Evolutionary conservation across 1,140 invertebrate genomes (phyloP), one percentile per base, ranked within the genome.

Genomic region (Dendrolimus punctatus): DNA sequence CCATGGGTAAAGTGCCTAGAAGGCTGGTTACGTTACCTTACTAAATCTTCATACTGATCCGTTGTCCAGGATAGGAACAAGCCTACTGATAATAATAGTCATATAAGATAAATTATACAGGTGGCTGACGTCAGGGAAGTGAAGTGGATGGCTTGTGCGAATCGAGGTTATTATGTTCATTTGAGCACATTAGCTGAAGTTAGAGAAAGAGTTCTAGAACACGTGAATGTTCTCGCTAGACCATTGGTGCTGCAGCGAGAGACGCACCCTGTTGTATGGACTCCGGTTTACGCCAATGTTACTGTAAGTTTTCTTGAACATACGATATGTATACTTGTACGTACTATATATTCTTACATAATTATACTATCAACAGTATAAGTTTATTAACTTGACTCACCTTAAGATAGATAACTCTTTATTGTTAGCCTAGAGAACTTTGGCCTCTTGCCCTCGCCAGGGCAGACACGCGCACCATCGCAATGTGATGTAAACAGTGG

Each of bases 121-220:
- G 92, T 93, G 23, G 90, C 91, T 6, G 93, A 95, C 80, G 91
- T 93, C 10, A 88, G 91, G 65, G 91, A 98, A 73, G 94, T 99
- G 60, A 94, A 95, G 73, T 98, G 95, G 95, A 99, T 99, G 94
- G 98, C 98, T 44, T 99, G 98, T 86, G 93, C 92, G 4, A 99
- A 99, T 88, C 78, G 90, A 91, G 97, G 97, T 5, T 98, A 95
- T 85, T 99, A 95, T 86, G 96, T 96, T 40, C 97, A 99, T 76
- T 92, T 99, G 41, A 95, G 95, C 50, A 96, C 95, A 37, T 86
- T 96, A 61, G 94, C 96, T 8, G 97, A 99, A 89, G 96, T 99
- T 7, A 91, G 96, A 43, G 97, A 99, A 85, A 93, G 98, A 88
- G 96, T 99, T 6, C 85, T 98, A 55, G 94, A 96, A 73, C 97